These are phyloP conservation scores for Guaruba guarouba DNA, from an alignment of 2,113 vertebrate genomes.

Conservation along the genomic window DNA sequence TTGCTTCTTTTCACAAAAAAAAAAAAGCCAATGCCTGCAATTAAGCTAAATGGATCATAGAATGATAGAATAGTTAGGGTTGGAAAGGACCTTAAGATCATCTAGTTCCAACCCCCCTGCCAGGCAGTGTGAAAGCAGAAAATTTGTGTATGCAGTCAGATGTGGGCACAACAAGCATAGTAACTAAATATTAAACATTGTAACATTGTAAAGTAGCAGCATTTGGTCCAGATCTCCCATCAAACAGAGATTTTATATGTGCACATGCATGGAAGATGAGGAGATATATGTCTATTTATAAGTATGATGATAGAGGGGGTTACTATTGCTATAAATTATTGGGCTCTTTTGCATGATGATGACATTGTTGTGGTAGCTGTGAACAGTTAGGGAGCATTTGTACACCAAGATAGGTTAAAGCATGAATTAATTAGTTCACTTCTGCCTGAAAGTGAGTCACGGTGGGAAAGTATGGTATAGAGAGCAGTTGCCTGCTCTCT, in stretches of 20 bases:
- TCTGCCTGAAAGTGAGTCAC: constrained; percentile 9
- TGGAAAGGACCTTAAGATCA: too few species aligned
- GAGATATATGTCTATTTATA: neutral
- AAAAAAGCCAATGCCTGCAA: neutral
- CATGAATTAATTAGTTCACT: constrained; percentile 9
- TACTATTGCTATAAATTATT: neutral
- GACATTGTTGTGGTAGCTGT: neutral
- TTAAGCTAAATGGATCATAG: neutral
- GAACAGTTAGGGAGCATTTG: neutral
- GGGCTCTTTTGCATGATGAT: neutral
- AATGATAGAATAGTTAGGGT: neutral
- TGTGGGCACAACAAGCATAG: neutral
- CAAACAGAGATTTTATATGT: neutral
- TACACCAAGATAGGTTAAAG: neutral
- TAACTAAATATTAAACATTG: neutral
- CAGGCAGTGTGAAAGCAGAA: neutral
- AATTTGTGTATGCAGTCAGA: neutral
- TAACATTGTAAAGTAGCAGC: neutral
- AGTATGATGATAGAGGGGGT: neutral
- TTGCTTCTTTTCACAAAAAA: neutral
- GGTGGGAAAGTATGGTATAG: neutral
- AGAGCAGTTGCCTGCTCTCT: constrained; percentile 24
- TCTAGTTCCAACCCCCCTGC: too few species aligned
- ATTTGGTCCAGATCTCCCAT: neutral
- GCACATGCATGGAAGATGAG: neutral